Conservation (phyloP, 2,113 vertebrate genomes). For the Antennarius striatus region DNA sequence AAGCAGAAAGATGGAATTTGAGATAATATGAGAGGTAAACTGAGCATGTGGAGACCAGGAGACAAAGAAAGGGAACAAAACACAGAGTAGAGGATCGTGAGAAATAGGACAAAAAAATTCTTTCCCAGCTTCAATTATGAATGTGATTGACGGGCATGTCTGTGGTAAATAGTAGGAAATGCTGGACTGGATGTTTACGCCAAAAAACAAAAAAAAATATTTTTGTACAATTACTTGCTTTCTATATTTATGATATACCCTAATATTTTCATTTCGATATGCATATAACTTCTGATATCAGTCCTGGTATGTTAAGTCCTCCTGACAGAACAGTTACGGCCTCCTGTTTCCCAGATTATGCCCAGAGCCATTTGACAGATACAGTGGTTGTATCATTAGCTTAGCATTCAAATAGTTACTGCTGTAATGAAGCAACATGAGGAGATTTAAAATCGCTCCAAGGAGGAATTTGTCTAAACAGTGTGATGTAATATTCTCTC, state of each 20-base stretch:
- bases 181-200: neutral
- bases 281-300: neutral
- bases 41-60: neutral
- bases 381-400: neutral
- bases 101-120: constrained; percentile 15
- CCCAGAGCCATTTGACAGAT: no score
- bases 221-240: neutral
- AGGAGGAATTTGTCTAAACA: neutral
- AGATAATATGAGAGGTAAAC: constrained; percentile 19
- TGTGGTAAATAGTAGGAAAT: neutral
- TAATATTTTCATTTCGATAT: neutral
- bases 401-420: neutral
- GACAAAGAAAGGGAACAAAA: constrained; percentile 10
- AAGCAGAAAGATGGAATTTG: neutral
- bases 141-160: no score
- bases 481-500: neutral
- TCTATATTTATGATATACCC: neutral
- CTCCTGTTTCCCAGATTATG: neutral
- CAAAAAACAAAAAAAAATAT: neutral
- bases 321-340: neutral
- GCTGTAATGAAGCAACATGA: neutral
- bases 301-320: constrained; percentile 2
- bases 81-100: constrained; percentile 14
- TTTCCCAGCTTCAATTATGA: no score
- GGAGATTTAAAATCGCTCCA: neutral